A percentile compares a stretch with the other conserved stretches of the same genome.
phyloP scores from a whole-genome alignment of 2,888 invertebrate species.

The Nasonia oneida region DNA sequence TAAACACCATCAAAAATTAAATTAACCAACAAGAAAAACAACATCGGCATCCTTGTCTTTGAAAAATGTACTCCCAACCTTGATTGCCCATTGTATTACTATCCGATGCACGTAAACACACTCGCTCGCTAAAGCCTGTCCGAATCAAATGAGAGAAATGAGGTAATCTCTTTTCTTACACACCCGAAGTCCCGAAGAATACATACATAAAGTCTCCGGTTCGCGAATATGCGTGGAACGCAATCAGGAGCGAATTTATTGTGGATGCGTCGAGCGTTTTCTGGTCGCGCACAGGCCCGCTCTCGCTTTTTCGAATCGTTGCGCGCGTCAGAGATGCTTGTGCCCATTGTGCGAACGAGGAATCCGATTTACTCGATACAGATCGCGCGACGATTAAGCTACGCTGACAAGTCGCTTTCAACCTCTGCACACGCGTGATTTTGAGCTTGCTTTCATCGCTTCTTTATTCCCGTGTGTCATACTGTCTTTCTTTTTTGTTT shows the following conservation, averaged over 20 bases:
- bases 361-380: constrained; percentile 1
- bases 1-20: background rate
- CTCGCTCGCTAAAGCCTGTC: background rate
- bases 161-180: constrained; percentile 15
- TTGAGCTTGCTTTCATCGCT: background rate
- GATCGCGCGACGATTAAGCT: background rate
- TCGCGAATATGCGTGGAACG: no score
- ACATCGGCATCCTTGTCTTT: background rate
- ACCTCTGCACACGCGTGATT: background rate
- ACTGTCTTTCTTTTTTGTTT: background rate
- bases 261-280: background rate
- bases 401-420: background rate
- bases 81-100: constrained; percentile 5
- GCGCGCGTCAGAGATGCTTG: background rate
- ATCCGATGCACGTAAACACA: background rate
- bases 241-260: constrained; percentile 21
- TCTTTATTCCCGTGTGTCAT: background rate
- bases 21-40: background rate
- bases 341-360: background rate
- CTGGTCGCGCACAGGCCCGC: background rate
- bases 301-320: background rate
- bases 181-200: background rate
- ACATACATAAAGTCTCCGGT: background rate
- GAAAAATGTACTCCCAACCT: background rate
- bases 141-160: background rate